phyloP scores from a whole-genome alignment of 1,140 invertebrate species.

The Teleogryllus occipitalis region DNA sequence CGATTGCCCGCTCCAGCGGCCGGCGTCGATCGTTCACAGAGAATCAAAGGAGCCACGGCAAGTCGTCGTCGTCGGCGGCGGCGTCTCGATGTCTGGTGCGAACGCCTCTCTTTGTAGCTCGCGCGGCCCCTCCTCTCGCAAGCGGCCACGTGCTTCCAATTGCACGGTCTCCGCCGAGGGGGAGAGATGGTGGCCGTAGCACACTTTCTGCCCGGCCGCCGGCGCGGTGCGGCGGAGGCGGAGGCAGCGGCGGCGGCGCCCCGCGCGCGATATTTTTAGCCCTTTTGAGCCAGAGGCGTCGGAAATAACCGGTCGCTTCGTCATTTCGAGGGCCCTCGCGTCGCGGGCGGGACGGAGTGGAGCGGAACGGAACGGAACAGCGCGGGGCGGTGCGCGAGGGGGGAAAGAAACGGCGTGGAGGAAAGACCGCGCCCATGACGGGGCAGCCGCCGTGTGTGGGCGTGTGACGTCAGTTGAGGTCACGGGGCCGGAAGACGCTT shows the following conservation, averaged over 20 bases:
- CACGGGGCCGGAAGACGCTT: too few species aligned
- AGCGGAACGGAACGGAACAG: too few species aligned
- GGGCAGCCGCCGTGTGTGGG: not conserved
- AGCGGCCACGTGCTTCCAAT: not conserved
- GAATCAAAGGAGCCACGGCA: too few species aligned
- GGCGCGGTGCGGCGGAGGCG: too few species aligned
- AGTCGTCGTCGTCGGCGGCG: too few species aligned
- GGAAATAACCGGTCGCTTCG: not conserved
- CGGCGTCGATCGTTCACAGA: too few species aligned
- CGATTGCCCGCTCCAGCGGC: too few species aligned
- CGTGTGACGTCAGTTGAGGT: not conserved
- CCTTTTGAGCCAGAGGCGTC: not conserved
- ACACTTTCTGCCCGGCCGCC: not conserved
- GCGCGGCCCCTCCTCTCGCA: too few species aligned
- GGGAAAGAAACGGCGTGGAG: not conserved
- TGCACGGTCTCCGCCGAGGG: not conserved
- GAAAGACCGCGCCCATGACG: not conserved
- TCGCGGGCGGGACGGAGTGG: not conserved
- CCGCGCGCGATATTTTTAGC: not conserved
- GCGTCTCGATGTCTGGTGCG: too few species aligned
- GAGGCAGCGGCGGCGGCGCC: too few species aligned
- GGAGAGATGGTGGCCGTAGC: not conserved
- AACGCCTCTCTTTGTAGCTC: too few species aligned
- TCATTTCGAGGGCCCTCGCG: not conserved
- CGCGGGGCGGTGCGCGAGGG: not conserved